Percentiles rank a stretch among this genome's conserved stretches.
phyloP scores from a whole-genome alignment of 1,140 invertebrate species.

The Drosophila insularis region DNA sequence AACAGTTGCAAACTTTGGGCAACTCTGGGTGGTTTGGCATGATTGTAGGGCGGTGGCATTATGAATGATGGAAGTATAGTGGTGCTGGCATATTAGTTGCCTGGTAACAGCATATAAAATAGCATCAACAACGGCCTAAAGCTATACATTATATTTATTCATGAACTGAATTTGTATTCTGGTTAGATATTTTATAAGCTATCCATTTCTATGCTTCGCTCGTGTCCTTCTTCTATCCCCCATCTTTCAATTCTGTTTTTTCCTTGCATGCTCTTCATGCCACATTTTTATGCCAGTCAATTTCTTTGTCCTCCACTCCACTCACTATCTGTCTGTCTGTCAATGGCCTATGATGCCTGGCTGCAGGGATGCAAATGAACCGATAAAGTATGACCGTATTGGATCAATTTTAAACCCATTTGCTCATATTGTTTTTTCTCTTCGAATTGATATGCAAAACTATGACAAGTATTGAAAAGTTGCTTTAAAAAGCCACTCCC shows the following conservation, averaged over 20 bases:
- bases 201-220: slow-evolving; percentile 49
- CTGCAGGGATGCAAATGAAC: not conserved
- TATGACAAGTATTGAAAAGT: not conserved
- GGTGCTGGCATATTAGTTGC: not conserved
- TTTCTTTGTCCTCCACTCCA: not conserved
- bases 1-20: not conserved
- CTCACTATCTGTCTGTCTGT: no score
- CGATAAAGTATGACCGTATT: slow-evolving; percentile 26
- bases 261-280: not conserved
- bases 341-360: no score
- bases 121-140: slow-evolving; percentile 44
- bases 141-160: slow-evolving; percentile 76
- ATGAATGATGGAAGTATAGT: not conserved
- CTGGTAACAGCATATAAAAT: slow-evolving; percentile 44
- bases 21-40: not conserved
- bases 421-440: slow-evolving; percentile 1
- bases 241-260: not conserved
- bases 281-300: slow-evolving; percentile 12
- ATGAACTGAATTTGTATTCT: slow-evolving; percentile 81
- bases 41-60: not conserved
- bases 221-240: not conserved
- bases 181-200: slow-evolving; percentile 78
- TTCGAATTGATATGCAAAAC: not conserved
- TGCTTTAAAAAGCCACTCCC: not conserved
- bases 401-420: not conserved